phyloP scores from a whole-genome alignment of 2,113 vertebrate species.

The Syrrhaptes paradoxus region DNA sequence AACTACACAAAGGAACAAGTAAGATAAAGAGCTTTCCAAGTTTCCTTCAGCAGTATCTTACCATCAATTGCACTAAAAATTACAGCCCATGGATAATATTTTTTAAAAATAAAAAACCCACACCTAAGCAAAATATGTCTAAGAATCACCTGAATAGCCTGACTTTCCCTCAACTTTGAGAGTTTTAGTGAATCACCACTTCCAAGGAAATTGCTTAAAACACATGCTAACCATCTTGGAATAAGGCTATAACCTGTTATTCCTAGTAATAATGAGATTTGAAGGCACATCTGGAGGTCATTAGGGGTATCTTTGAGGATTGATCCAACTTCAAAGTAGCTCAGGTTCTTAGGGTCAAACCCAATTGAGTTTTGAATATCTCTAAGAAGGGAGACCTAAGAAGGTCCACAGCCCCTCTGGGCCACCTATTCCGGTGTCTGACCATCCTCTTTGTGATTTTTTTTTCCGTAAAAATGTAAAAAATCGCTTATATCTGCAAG shows the following conservation, averaged over 20 bases:
- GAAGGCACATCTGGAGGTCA: not conserved
- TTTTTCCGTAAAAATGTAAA: not conserved
- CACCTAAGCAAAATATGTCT: not conserved
- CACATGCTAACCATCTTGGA: not conserved
- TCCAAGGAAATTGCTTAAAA: not conserved
- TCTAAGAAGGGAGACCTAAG: not conserved
- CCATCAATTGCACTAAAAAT: not conserved
- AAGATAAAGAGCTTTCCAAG: not conserved
- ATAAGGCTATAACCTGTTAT: not conserved
- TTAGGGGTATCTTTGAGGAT: not conserved
- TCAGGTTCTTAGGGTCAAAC: not conserved
- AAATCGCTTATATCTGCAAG: not conserved
- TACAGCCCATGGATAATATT: not conserved
- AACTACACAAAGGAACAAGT: not conserved
- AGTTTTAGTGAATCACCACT: not conserved
- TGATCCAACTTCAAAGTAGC: not conserved
- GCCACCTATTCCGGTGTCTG: not conserved
- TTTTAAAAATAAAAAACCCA: not conserved
- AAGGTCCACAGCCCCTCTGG: not conserved
- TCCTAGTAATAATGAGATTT: not conserved
- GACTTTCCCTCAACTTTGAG: not conserved
- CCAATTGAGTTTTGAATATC: not conserved
- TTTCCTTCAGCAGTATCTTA: not conserved
- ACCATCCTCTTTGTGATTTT: not conserved
- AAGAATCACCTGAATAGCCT: not conserved